phyloP scores from a whole-genome alignment of 2,888 invertebrate genomes.

The Herminia tarsipennalis region DNA sequence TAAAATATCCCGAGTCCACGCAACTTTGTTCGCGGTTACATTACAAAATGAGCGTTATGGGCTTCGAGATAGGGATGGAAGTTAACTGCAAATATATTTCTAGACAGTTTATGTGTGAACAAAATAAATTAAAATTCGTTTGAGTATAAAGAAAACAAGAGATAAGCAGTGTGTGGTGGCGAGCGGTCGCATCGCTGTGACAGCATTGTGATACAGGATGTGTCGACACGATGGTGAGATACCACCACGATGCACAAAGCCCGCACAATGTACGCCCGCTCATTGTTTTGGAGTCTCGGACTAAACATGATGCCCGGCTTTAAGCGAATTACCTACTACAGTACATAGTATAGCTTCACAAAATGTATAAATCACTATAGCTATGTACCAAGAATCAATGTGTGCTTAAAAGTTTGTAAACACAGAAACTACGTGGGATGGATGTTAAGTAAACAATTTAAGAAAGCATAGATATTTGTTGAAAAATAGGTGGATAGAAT shows the following conservation, averaged over 20 bases:
- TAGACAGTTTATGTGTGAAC: background rate
- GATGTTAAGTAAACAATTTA: too few species aligned
- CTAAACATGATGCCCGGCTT: slow-evolving; percentile 64
- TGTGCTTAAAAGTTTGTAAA: background rate
- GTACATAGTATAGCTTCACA: slow-evolving; percentile 20
- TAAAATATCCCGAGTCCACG: slow-evolving; percentile 14
- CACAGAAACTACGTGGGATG: too few species aligned
- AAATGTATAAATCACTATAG: slow-evolving; percentile 23
- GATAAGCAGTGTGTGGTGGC: slow-evolving; percentile 27
- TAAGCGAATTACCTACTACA: slow-evolving; percentile 65
- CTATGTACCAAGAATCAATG: slow-evolving; percentile 1
- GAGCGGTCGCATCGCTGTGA: slow-evolving; percentile 36
- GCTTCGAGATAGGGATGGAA: background rate
- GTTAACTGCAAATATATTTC: background rate
- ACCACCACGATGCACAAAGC: slow-evolving; percentile 69
- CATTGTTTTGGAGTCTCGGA: slow-evolving; percentile 74
- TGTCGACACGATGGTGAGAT: slow-evolving; percentile 62
- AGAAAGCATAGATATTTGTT: too few species aligned
- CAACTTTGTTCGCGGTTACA: slow-evolving; percentile 3
- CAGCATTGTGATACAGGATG: slow-evolving; percentile 62
- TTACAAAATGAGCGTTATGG: slow-evolving; percentile 2
- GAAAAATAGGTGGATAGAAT: too few species aligned
- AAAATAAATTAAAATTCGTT: background rate
- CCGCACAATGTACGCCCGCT: slow-evolving; percentile 69
- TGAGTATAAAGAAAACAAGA: slow-evolving; percentile 12